Evolutionary conservation across 2,797 vertebrate genomes (phyloP), one percentile per base, ranked within the genome.

Genomic region (Lepilemur septentrionalis): DNA sequence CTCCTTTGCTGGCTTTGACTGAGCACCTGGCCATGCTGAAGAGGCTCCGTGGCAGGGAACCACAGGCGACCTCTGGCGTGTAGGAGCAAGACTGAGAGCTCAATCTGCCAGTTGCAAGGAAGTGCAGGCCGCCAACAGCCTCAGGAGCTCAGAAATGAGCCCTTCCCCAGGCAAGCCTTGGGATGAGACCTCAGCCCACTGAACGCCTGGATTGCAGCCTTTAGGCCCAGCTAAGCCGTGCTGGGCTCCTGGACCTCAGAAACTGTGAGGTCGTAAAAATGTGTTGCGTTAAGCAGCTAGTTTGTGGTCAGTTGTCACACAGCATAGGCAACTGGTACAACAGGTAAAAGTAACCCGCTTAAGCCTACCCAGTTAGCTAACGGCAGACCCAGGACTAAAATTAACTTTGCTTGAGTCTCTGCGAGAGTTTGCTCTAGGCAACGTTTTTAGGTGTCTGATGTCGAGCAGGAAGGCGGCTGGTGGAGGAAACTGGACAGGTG

Each of bases 31-130:
- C 17, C 1, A 2, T 41, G 18, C 41, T 12, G 2, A 18, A 38
- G 76, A 63, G 9, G 12, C 70, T 79, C 30, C 0, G 13, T n/a
- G 78, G 28, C 38, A n/a, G 14, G 76, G 17, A 50, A 2, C 67
- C 25, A 38, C 32, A 8, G 61, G 23, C 0, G 20, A 30, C 46
- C 38, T 20, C 52, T 25, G 35, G 28, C 13, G 35, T 38, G 2
- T 15, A 3, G 20, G 9, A 35, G 38, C 14, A 4, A 57, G 55
- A 20, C 18, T 2, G 14, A 80, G 82, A 52, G 32, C 46, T 70
- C 38, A 7, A 5, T 28, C 67, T 72, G 9, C 57, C 22, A 13
- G 55, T n/a, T 0, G 2, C 0, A 0, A 32, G 38, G 65, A 23
- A 22, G 7, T 4, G 23, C 3, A 2, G 0, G 15, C 76, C 18